These are phyloP conservation scores for Lynx canadensis DNA, from an alignment of 2,113 vertebrate genomes.

Conservation along the genomic window DNA sequence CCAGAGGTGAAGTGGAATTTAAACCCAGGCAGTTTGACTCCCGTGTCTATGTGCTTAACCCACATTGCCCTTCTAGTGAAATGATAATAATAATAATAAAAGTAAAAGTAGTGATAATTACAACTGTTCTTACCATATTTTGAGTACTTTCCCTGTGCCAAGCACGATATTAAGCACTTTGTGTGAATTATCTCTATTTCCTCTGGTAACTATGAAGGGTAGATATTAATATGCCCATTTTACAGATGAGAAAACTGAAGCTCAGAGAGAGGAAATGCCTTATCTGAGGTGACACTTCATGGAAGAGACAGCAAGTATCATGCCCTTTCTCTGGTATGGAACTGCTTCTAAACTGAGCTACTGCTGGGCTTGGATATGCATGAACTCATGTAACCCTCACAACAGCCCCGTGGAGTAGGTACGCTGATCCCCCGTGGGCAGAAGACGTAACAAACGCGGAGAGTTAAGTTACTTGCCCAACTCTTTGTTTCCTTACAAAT, in stretches of 20 bases:
- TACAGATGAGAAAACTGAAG: background rate
- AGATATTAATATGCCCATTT: background rate
- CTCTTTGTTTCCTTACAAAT: background rate
- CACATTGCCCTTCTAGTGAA: background rate
- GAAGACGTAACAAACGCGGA: background rate
- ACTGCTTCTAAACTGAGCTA: background rate
- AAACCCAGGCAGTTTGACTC: background rate
- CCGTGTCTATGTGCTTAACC: background rate
- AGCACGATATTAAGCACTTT: background rate
- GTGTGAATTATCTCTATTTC: background rate
- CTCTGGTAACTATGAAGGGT: background rate
- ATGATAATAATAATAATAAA: background rate
- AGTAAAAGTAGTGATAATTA: background rate
- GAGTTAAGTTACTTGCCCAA: background rate
- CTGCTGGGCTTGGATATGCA: background rate
- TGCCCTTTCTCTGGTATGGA: background rate
- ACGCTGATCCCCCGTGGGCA: rapidly evolving
- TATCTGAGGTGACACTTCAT: background rate
- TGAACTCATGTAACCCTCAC: background rate
- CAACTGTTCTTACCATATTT: background rate
- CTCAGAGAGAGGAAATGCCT: background rate
- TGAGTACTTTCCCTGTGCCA: background rate
- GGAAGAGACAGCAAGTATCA: background rate
- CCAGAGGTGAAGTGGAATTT: background rate
- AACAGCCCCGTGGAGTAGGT: background rate